Conservation (phyloP, 2,113 vertebrate genomes). For the Hystrix brachyura region DNA sequence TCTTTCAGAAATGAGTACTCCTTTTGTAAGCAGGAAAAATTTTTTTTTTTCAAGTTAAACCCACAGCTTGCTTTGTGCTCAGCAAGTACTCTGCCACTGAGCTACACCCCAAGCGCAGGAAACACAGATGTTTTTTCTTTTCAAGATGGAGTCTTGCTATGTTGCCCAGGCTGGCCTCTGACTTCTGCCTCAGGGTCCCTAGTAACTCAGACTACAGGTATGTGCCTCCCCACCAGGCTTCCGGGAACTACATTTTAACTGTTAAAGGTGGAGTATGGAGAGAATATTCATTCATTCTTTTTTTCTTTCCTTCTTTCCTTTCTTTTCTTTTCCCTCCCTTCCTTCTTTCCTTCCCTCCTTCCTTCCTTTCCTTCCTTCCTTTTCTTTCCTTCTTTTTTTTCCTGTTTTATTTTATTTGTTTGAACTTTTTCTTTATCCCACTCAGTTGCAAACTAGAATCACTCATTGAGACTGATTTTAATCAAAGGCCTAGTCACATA, state of each 20-base stretch:
- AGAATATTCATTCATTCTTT: no score
- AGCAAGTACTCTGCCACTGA: background rate
- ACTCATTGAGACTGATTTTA: conserved; percentile 19
- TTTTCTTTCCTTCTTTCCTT: no score
- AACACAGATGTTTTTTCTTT: background rate
- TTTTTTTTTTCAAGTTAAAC: background rate
- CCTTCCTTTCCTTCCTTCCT: no score
- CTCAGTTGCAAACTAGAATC: conserved; percentile 41
- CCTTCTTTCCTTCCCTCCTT: no score
- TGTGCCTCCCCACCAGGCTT: background rate
- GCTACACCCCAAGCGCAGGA: background rate
- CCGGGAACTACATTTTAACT: background rate
- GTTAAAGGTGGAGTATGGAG: background rate
- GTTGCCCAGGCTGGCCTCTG: background rate
- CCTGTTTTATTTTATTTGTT: background rate
- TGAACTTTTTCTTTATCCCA: background rate
- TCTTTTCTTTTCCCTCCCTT: no score
- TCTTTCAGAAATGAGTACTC: no score
- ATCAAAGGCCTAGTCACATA: conserved; percentile 31
- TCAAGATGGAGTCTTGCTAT: background rate
- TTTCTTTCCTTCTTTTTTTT: no score
- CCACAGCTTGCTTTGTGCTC: background rate
- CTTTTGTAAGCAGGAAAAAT: background rate
- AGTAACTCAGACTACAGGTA: background rate
- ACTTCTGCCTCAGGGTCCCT: background rate